Percentiles rank a stretch among this genome's conserved stretches.
phyloP scores from a whole-genome alignment of 2,888 invertebrate species.

The Coronaproctus castanopsis region DNA sequence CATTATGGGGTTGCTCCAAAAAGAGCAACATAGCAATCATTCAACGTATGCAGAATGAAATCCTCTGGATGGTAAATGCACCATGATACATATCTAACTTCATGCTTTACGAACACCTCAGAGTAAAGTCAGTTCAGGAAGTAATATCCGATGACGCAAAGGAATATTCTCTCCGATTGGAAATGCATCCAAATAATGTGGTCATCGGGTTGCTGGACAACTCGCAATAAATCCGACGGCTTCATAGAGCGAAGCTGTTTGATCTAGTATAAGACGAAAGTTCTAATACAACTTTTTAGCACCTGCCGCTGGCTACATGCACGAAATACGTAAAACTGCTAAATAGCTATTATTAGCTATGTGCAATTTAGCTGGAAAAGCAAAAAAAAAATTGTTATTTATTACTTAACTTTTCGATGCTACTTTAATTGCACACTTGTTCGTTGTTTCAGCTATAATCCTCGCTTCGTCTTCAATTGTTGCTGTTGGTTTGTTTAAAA shows the following conservation, averaged over 20 bases:
- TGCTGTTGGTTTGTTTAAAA: no score
- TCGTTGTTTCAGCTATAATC: no score
- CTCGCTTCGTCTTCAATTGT: no score
- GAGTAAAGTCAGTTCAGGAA: neutral
- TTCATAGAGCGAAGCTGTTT: neutral
- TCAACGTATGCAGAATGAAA: neutral
- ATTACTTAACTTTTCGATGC: neutral
- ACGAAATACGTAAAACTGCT: neutral
- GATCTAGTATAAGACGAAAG: neutral
- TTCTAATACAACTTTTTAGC: neutral
- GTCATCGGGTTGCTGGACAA: neutral
- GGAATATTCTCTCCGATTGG: neutral
- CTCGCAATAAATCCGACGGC: neutral
- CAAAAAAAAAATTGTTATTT: neutral
- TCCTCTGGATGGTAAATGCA: neutral
- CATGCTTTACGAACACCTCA: neutral
- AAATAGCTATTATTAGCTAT: neutral
- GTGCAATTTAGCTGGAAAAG: neutral
- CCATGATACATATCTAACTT: neutral
- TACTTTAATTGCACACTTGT: no score
- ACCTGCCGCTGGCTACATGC: neutral
- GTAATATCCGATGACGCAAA: neutral
- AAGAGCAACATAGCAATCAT: neutral
- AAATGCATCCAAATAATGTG: neutral
- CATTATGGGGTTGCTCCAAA: neutral